A percentile compares a stretch with the other conserved stretches of the same genome.
Conservation (phyloP, 2,797 vertebrate species). For the Lithobates sylvaticus region DNA sequence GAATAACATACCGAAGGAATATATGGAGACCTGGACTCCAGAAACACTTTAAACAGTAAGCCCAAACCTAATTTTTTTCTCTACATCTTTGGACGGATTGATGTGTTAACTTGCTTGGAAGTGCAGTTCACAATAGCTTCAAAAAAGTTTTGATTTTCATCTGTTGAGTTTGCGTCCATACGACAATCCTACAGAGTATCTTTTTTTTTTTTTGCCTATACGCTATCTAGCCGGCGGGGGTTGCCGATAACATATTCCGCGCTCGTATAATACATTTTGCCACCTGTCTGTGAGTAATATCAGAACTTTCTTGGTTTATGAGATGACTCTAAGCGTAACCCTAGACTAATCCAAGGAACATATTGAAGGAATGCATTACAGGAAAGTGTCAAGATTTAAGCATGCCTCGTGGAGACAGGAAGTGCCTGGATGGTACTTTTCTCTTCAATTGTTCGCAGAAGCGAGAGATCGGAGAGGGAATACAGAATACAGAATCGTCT, state of each 20-base stretch:
- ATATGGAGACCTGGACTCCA: too few relatives aligned
- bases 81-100: too few relatives aligned
- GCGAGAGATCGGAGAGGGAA: not conserved
- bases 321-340: not conserved
- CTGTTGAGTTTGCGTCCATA: too few relatives aligned
- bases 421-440: not conserved
- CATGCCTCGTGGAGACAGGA: not conserved
- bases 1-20: too few relatives aligned
- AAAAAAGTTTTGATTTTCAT: too few relatives aligned
- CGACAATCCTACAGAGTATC: too few relatives aligned
- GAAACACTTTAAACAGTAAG: too few relatives aligned
- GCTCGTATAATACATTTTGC: not conserved
- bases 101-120: too few relatives aligned
- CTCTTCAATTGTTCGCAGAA: slow-evolving; percentile 3
- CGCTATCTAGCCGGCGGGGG: too few relatives aligned
- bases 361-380: not conserved
- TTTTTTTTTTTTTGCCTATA: too few relatives aligned
- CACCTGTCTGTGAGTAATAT: not conserved
- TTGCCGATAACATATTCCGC: not conserved
- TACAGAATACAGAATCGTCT: not conserved
- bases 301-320: not conserved
- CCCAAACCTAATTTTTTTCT: too few relatives aligned
- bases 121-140: too few relatives aligned
- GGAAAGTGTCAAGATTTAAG: not conserved
- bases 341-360: not conserved